Evolutionary conservation across 2,888 invertebrate genomes (phyloP), one percentile per base, ranked within the genome.

Genomic region (Pseudococcus viburni): DNA sequence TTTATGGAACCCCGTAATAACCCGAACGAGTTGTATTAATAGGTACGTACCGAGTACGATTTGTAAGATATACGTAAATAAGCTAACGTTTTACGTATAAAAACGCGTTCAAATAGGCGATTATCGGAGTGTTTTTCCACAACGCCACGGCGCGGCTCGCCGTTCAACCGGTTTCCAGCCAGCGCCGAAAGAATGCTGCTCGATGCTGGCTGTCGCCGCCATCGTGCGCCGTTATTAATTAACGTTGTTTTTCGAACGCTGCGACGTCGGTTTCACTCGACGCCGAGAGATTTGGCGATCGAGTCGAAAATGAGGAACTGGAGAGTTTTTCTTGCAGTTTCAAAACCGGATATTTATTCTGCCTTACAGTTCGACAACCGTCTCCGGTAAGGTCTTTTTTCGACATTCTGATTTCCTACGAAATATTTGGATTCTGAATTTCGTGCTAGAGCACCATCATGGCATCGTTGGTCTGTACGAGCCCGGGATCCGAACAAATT

Each of bases 141-240:
- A 33, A 33, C 26, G 26, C 26, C 19, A 19, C 59, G 59, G 19
- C 59, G n/a, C 19, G 59, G 59, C 59, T 6, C 59, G 59, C n/a
- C 19, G 59, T 80, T 80, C 80, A 80, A 80, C 80, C 80, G 80
- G 80, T 80, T 80, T 80, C 39, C 33, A 22, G 68, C 68, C 26
- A 26, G 33, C 22, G 68, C 19, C 19, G 39, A 73, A 73, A 73
- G 73, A 73, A 73, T 73, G 73, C 73, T 73, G 73, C 33, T 39
- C 73, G 19, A 59, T 19, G 59, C 55, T 33, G 26, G 55, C 55
- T 55, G 55, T 3, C 17, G 55, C 55, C 55, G 7, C 33, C 26
- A 6, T 33, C 68, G 11, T 6, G 33, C 22, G 26, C 68, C 68
- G 68, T 73, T 33, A 42, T 80, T 80, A 80, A 80, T 80, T 80